These are phyloP conservation scores for Caretta caretta DNA, from an alignment of 2,113 vertebrate species.

Conservation along the genomic window DNA sequence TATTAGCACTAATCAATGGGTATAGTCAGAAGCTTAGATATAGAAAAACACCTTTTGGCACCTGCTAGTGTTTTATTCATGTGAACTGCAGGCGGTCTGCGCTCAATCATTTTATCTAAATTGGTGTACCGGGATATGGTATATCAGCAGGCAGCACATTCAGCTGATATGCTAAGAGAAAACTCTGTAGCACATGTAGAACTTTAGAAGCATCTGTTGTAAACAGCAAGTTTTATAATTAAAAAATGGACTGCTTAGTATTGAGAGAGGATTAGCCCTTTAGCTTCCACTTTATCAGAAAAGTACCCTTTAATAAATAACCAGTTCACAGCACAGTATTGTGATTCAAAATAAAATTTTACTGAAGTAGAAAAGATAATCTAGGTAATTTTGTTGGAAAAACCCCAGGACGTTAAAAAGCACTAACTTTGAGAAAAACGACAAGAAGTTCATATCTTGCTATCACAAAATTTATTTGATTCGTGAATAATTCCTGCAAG, in stretches of 20 bases:
- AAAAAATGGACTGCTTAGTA: neutral
- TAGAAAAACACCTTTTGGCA: neutral
- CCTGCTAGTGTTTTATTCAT: neutral
- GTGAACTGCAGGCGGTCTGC: neutral
- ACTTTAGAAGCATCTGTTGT: neutral
- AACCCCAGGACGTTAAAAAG: neutral
- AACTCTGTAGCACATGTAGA: neutral
- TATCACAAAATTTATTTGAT: neutral
- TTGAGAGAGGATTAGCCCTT: neutral
- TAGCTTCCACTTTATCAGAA: neutral
- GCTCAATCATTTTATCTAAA: neutral
- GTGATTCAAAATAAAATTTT: neutral
- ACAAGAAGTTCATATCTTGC: neutral
- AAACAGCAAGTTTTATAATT: neutral
- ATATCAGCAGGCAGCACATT: neutral
- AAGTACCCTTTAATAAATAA: neutral
- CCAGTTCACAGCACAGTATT: neutral
- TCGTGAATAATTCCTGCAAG: neutral
- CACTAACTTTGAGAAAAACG: neutral
- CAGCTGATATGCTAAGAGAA: neutral
- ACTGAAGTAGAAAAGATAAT: neutral
- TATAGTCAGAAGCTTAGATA: neutral
- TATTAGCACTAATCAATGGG: neutral
- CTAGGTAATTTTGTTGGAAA: neutral
- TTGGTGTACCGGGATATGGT: neutral